Base-by-base conservation (phyloP, 2,888 invertebrate species). In the Ennomos quercinarius region DNA sequence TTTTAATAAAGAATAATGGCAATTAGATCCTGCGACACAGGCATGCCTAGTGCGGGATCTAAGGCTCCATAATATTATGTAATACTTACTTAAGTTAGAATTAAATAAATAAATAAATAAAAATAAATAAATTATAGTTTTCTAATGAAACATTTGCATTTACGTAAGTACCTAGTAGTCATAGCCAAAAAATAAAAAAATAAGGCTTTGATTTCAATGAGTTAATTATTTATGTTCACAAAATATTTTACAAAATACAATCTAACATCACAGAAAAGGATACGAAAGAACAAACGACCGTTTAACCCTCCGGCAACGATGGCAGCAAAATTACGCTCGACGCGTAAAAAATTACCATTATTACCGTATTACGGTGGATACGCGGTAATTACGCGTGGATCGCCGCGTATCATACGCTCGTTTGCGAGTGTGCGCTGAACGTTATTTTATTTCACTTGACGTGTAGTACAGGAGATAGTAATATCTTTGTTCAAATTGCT, bases 331-430 rank as follows among this genome's bases (percentile, higher is more conserved):
- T 64, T 38, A 59, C 60, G 56, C 35, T 46, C 12, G 53, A 64
- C 53, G 67, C 63, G 66, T 64, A 64, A 67, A 69, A 52, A 68
- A 69, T 63, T 63, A 61, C 64, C 65, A 66, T 69, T 65, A 69
- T 67, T 57, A 65, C 54, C 52, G 58, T 61, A 68, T 67, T 65
- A 67, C 56, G 65, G 59, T 42, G 55, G 58, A 60, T 47, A 52
- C 54, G 58, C 37, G 54, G 62, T 66, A 67, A 68, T 71, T 68
- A 68, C 66, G 46, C 35, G 49, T 39, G 40, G 42, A 50, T 40
- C 45, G 55, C 57, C 47, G 49, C 54, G 56, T 46, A 71, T 71
- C 57, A 67, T 67, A 65, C 40, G 48, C 61, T 67, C 70, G 64
- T 71, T 68, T 53, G 51, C 41, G 48, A 27, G 52, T 13, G 49